Conservation (phyloP, 92 coral and sea anemone genomes). For the Nematostella vectensis region DNA sequence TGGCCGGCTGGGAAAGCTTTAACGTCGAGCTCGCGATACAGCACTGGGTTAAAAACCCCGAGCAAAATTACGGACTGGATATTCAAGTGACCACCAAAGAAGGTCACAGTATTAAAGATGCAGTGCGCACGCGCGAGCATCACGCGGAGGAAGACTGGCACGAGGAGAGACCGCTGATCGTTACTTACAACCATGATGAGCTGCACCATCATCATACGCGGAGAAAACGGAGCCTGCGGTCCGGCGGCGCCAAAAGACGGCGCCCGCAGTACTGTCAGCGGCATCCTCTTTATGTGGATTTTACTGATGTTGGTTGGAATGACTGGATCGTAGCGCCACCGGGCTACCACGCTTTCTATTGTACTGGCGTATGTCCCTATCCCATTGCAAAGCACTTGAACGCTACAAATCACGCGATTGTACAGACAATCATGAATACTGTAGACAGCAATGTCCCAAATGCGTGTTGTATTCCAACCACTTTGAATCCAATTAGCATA, state of each 20-base stretch:
- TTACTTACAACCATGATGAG: constrained; percentile 77
- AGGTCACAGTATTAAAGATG: constrained; percentile 19
- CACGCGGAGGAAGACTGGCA: constrained; percentile 30
- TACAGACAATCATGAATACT: constrained; percentile 79
- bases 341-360: constrained; percentile 71
- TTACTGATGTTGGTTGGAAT: constrained; percentile 78
- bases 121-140: constrained; percentile 13
- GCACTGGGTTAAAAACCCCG: constrained; percentile 66
- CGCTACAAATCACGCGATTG: constrained; percentile 94
- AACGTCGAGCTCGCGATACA: constrained; percentile 73
- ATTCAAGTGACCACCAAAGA: constrained; percentile 35
- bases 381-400: constrained; percentile 65
- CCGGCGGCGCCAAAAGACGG: constrained; percentile 6
- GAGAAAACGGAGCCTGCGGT: constrained; percentile 49
- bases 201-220: constrained; percentile 51
- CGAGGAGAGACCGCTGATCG: constrained; percentile 71
- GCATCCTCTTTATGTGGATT: constrained; percentile 76
- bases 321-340: constrained; percentile 96
- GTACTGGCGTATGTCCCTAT: constrained; percentile 79
- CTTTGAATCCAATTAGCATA: constrained; percentile 67
- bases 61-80: constrained; percentile 65
- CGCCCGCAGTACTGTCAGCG: constrained; percentile 51
- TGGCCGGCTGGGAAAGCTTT: constrained; percentile 63
- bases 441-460: constrained; percentile 60
- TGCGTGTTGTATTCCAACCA: constrained; percentile 92